Conservation (phyloP, 1,140 invertebrate species). For the Sminthurides bifidus region DNA sequence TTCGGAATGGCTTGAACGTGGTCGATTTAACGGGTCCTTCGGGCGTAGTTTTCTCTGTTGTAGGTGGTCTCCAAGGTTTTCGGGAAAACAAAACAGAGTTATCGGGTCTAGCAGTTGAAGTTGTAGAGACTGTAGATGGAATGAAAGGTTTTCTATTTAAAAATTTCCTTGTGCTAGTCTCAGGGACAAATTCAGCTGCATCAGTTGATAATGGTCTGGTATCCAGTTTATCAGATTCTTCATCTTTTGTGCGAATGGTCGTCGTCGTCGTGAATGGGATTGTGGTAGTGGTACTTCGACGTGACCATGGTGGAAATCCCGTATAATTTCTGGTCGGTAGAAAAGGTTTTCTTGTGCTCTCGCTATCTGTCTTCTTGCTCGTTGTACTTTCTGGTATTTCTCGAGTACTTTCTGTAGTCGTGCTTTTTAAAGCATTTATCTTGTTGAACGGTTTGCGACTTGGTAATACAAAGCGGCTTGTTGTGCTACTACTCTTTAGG, state of each 20-base stretch:
- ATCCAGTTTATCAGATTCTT: no score
- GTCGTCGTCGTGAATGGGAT: no score
- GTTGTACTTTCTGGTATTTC: no score
- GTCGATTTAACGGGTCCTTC: conserved; percentile 24
- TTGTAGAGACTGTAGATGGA: conserved; percentile 19
- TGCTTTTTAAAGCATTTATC: no score
- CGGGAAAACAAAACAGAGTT: no score
- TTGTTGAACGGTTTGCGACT: no score
- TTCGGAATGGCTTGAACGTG: conserved; percentile 8
- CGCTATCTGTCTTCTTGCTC: no score
- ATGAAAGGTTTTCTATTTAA: not conserved
- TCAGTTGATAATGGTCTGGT: not conserved
- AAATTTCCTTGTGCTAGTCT: not conserved
- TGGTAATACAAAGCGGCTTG: no score
- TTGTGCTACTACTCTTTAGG: no score
- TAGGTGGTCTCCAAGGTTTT: no score
- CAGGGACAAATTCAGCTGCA: not conserved
- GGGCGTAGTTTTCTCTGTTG: no score
- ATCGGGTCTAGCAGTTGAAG: conserved; percentile 31
- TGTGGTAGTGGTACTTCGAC: conserved; percentile 3
- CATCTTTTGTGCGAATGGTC: not conserved
- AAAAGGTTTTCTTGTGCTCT: conserved; percentile 11
- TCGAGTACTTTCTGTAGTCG: no score
- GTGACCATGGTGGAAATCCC: conserved; percentile 7
- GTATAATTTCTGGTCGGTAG: conserved; percentile 6